Evolutionary conservation across 2,113 vertebrate genomes (phyloP).

Genomic region (Actenoides lindsayi): DNA sequence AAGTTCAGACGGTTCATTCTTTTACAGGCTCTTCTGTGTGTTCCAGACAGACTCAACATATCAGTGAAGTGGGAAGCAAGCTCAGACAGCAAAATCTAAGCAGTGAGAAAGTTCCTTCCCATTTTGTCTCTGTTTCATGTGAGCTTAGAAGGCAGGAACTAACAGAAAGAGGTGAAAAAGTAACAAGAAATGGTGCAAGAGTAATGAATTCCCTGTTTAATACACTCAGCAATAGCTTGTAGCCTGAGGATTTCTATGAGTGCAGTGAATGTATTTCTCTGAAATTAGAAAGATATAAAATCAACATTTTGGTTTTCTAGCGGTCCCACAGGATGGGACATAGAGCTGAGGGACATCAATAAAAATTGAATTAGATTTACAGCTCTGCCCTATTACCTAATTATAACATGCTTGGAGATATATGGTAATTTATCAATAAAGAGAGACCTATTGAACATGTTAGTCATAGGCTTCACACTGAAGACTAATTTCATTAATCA

Average conservation of each 20-base stretch:
- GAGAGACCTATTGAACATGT: slow-evolving; percentile 43
- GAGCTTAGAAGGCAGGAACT: not conserved
- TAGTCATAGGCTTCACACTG: slow-evolving; percentile 14
- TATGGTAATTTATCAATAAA: slow-evolving; percentile 65
- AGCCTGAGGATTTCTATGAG: not conserved
- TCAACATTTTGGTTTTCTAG: not conserved
- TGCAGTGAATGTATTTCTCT: not conserved
- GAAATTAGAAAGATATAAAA: slow-evolving; percentile 13
- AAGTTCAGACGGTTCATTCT: not conserved
- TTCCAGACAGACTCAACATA: not conserved
- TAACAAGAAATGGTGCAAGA: not conserved
- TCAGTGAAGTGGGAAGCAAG: not conserved
- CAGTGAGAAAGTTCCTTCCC: not conserved
- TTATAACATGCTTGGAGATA: slow-evolving; percentile 42
- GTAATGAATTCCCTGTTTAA: not conserved
- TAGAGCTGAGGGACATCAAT: slow-evolving; percentile 51
- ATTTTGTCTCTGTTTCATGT: not conserved
- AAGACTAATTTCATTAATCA: slow-evolving; percentile 56
- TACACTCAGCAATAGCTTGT: not conserved
- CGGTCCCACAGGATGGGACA: not conserved
- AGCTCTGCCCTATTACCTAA: slow-evolving; percentile 49
- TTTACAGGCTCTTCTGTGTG: not conserved
- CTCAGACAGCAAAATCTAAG: not conserved
- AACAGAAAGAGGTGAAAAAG: not conserved
- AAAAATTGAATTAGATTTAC: slow-evolving; percentile 64